Percentiles rank a stretch among this genome's conserved stretches.
Evolutionary conservation across 53 echinoderm and acorn worm genomes (phyloP).

Genomic region (Holothuria scabra): DNA sequence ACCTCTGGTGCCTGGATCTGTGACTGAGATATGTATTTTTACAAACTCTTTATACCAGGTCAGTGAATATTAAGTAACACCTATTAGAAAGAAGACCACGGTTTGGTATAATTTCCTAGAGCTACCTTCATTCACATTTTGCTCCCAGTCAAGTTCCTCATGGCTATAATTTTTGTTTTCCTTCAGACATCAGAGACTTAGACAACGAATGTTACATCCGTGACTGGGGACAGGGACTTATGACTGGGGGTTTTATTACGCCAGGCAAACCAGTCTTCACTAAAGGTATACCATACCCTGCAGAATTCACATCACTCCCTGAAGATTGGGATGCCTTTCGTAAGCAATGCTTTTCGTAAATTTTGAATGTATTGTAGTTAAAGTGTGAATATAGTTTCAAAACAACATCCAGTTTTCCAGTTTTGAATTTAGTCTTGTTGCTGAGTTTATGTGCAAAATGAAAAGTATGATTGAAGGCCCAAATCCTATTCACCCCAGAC

Average conservation of each 20-base stretch:
- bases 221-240: slow-evolving; percentile 80
- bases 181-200: neutral
- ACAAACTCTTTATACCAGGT: no score
- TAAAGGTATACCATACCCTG: slow-evolving; percentile 77
- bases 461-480: no score
- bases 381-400: neutral
- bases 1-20: no score
- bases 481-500: no score
- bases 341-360: slow-evolving; percentile 45
- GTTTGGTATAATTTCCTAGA: no score
- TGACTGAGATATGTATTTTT: no score
- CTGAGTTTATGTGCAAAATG: no score
- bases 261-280: slow-evolving; percentile 79
- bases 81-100: no score
- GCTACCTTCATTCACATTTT: no score
- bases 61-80: no score
- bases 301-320: slow-evolving; percentile 70
- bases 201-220: slow-evolving; percentile 19
- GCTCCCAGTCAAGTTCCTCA: no score
- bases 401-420: neutral
- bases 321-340: slow-evolving; percentile 96
- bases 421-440: neutral
- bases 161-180: neutral
- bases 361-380: neutral
- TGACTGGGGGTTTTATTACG: slow-evolving; percentile 64